These are phyloP conservation scores for Eupithecia subfuscata DNA, from an alignment of 2,888 invertebrate species.

Conservation along the genomic window DNA sequence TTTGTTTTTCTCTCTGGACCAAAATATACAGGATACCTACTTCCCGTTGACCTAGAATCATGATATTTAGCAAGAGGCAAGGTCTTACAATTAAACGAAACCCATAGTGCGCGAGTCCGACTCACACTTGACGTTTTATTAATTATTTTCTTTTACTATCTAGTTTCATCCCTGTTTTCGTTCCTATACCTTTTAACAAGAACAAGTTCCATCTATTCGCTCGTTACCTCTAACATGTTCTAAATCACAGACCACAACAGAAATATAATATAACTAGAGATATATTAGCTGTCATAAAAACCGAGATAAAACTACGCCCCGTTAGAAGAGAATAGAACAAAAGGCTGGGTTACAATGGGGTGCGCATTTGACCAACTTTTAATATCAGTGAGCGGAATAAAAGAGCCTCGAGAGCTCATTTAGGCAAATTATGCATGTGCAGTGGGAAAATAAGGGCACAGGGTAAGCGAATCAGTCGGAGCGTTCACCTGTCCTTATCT, in stretches of 20 bases:
- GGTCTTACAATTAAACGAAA: too few species aligned
- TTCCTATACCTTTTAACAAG: background rate
- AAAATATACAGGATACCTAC: too few species aligned
- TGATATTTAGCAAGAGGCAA: too few species aligned
- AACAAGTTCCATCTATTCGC: background rate
- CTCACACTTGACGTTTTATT: too few species aligned
- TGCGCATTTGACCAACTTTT: conserved; percentile 74
- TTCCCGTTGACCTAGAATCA: too few species aligned
- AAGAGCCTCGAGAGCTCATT: conserved; percentile 67
- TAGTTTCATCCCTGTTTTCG: background rate
- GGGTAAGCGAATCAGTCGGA: conserved; percentile 1
- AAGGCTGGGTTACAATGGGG: conserved; percentile 62
- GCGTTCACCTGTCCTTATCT: background rate
- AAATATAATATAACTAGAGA: conserved; percentile 32
- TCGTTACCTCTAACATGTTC: conserved; percentile 8
- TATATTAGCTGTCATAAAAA: conserved; percentile 41
- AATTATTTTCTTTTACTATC: background rate
- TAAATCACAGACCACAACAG: conserved; percentile 16
- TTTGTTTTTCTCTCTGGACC: too few species aligned
- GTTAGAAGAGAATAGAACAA: conserved; percentile 60
- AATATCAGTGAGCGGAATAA: conserved; percentile 69
- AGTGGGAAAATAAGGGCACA: conserved; percentile 49
- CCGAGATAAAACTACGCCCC: conserved; percentile 41
- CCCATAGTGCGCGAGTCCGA: too few species aligned
- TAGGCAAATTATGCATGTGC: conserved; percentile 70